Evolutionary conservation across 2,888 invertebrate species (phyloP).

Genomic region (Tenthredo notha): DNA sequence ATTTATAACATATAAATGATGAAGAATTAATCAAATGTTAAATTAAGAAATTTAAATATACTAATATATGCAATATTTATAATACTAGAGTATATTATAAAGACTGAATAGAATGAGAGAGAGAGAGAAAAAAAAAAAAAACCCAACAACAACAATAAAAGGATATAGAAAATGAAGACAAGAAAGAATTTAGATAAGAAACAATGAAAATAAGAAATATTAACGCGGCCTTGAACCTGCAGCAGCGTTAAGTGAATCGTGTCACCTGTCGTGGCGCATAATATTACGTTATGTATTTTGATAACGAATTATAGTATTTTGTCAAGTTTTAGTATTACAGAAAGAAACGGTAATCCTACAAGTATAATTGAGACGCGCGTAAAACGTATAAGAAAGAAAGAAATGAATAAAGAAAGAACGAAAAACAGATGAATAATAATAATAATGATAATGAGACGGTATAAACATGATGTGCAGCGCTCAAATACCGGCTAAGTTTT

Average conservation of each 20-base stretch:
- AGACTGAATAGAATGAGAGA: background rate
- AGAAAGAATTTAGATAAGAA: background rate
- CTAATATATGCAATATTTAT: too few species aligned
- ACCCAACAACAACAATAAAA: background rate
- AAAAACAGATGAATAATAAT: too few species aligned
- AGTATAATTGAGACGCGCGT: background rate
- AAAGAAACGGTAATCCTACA: background rate
- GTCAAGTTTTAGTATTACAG: background rate
- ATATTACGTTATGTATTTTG: background rate
- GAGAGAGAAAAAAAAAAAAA: background rate
- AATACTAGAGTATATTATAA: too few species aligned
- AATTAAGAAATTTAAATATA: too few species aligned
- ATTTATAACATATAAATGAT: background rate
- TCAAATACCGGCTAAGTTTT: background rate
- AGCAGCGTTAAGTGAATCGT: background rate
- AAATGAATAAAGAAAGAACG: background rate
- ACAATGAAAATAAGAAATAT: background rate
- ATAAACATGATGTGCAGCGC: background rate
- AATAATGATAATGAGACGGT: background rate
- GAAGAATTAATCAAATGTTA: background rate
- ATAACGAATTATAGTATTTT: background rate
- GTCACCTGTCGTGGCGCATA: constrained; percentile 19
- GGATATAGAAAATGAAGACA: background rate
- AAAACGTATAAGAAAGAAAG: background rate
- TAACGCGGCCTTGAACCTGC: background rate